These are phyloP conservation scores for Volucella zonaria DNA, from an alignment of 2,888 invertebrate species.

Conservation along the genomic window DNA sequence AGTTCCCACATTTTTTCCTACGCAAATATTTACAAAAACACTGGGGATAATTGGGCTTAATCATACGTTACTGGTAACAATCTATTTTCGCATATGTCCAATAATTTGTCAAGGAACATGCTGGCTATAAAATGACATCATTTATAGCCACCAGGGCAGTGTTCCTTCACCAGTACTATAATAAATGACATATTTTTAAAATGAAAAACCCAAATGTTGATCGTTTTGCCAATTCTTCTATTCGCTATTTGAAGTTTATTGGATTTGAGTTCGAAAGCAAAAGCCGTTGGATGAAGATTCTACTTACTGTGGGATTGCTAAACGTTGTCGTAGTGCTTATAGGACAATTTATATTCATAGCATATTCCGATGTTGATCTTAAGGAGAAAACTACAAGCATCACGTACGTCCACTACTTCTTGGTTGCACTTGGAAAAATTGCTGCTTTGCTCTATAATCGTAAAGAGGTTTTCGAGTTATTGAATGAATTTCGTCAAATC, in stretches of 20 bases:
- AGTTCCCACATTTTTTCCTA: too few relatives aligned
- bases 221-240: background rate
- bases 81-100: too few relatives aligned
- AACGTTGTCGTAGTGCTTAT: background rate
- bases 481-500: slow-evolving; percentile 44
- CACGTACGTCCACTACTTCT: slow-evolving; percentile 59
- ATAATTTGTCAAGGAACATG: too few relatives aligned
- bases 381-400: slow-evolving; percentile 12
- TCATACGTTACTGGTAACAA: too few relatives aligned
- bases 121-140: too few relatives aligned
- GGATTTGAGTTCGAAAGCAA: slow-evolving; percentile 43
- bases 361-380: slow-evolving; percentile 2
- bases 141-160: too few relatives aligned
- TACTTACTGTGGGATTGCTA: background rate
- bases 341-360: background rate
- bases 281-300: background rate
- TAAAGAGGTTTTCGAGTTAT: background rate
- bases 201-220: background rate
- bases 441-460: slow-evolving; percentile 54
- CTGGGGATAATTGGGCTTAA: too few relatives aligned
- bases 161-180: too few relatives aligned
- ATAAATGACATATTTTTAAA: too few relatives aligned
- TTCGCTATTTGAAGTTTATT: slow-evolving; percentile 30
- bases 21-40: too few relatives aligned
- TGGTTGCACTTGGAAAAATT: slow-evolving; percentile 57